A percentile compares a stretch with the other conserved stretches of the same genome.
phyloP scores from a whole-genome alignment of 2,113 vertebrate species.

The Andinoacara biseriatus region DNA sequence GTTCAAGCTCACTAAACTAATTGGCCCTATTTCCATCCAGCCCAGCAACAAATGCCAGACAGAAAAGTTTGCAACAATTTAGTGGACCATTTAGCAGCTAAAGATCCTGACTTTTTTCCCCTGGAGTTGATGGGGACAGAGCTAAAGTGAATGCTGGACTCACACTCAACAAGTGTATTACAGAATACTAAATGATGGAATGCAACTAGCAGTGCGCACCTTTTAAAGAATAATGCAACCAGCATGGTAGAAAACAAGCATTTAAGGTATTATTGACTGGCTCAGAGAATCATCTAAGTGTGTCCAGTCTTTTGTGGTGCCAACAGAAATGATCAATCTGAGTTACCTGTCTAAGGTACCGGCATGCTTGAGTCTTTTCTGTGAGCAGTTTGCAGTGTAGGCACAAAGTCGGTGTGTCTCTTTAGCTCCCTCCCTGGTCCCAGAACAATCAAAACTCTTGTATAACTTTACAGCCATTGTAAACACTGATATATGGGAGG shows the following conservation, averaged over 20 bases:
- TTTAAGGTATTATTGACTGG: constrained; percentile 22
- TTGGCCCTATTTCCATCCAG: neutral
- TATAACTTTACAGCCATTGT: constrained; percentile 53
- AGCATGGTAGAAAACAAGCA: neutral
- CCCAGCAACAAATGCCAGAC: neutral
- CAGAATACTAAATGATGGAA: neutral
- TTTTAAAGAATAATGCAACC: constrained; percentile 37
- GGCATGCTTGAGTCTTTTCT: constrained; percentile 18
- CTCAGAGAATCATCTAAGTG: neutral
- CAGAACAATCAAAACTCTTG: constrained; percentile 43
- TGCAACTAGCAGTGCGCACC: neutral
- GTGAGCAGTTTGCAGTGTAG: constrained; percentile 22
- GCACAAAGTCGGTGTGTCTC: constrained; percentile 12
- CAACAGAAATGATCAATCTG: constrained; percentile 33
- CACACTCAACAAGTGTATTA: neutral
- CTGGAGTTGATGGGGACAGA: neutral
- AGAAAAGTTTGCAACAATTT: neutral
- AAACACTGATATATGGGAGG: constrained; percentile 50
- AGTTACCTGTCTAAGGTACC: constrained; percentile 30
- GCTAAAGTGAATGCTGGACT: neutral
- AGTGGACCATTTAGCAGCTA: neutral
- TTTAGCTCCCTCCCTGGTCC: constrained; percentile 22
- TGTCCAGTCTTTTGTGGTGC: constrained; percentile 3
- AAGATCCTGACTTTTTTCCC: neutral
- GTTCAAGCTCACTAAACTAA: neutral